Evolutionary conservation across 2,888 invertebrate species (phyloP).

Genomic region (Didymodactylos carnosus): DNA sequence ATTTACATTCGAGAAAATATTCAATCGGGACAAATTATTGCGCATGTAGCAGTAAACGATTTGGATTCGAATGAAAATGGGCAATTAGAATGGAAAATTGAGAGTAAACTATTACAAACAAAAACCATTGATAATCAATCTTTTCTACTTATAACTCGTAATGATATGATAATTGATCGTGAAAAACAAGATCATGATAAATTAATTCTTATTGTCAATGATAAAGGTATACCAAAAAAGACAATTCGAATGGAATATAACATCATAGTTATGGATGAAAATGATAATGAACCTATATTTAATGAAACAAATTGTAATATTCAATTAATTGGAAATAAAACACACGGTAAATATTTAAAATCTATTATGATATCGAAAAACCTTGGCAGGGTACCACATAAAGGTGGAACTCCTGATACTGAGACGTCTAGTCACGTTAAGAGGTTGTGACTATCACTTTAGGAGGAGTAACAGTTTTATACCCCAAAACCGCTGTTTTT

Average conservation of each 20-base stretch:
- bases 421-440: no score
- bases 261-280: neutral
- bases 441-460: no score
- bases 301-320: neutral
- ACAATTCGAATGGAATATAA: neutral
- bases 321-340: neutral
- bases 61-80: conserved; percentile 2
- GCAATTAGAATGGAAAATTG: neutral
- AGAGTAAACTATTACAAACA: neutral
- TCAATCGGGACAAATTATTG: conserved; percentile 1
- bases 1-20: conserved; percentile 1
- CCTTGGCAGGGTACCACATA: no score
- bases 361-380: no score
- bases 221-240: neutral
- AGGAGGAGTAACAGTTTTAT: no score
- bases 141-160: neutral
- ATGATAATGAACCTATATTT: neutral
- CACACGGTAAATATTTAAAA: neutral
- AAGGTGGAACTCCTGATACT: no score
- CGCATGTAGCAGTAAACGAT: conserved; percentile 10
- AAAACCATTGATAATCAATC: neutral
- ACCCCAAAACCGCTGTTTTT: no score
- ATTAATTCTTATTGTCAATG: neutral
- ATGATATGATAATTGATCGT: neutral
- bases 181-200: neutral